Percentiles rank a stretch among this genome's conserved stretches.
Evolutionary conservation across 2,113 vertebrate species (phyloP).

Genomic region (Myiozetetes cayanensis): DNA sequence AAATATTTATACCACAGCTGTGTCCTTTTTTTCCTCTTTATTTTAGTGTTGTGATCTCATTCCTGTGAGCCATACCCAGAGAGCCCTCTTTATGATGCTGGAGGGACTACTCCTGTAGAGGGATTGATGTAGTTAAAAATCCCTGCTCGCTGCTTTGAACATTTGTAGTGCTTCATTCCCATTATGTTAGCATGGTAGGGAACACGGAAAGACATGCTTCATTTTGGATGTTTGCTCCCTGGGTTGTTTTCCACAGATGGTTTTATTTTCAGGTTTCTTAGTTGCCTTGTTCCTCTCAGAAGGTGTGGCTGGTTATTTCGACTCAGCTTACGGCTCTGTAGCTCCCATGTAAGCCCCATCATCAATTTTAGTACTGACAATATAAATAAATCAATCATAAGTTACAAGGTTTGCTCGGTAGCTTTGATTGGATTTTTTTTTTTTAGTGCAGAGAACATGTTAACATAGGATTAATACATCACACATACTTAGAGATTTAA

Average conservation of each 20-base stretch:
- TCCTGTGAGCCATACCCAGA: slow-evolving; percentile 2
- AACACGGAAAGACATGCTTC: slow-evolving; percentile 12
- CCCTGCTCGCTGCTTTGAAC: slow-evolving; percentile 36
- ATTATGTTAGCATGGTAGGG: slow-evolving; percentile 31
- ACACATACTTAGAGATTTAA: neutral
- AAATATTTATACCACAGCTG: neutral
- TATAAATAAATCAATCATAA: neutral
- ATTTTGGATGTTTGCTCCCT: slow-evolving; percentile 31
- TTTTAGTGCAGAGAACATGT: neutral
- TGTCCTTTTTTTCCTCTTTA: neutral
- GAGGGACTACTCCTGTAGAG: slow-evolving; percentile 31
- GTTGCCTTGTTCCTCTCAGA: neutral
- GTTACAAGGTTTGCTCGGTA: neutral
- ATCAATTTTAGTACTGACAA: neutral
- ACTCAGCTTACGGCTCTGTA: neutral
- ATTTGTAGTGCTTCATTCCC: slow-evolving; percentile 34
- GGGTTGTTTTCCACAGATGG: slow-evolving; percentile 29
- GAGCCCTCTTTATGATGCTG: neutral
- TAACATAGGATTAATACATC: slow-evolving; percentile 17
- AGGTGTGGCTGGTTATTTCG: neutral
- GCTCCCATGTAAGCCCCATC: neutral
- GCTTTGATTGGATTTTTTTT: slow-evolving; percentile 2
- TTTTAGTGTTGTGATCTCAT: neutral
- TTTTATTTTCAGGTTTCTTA: slow-evolving; percentile 41
- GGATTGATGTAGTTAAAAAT: slow-evolving; percentile 44